Evolutionary conservation across 2,888 invertebrate genomes (phyloP).

Genomic region (Pecten maximus): DNA sequence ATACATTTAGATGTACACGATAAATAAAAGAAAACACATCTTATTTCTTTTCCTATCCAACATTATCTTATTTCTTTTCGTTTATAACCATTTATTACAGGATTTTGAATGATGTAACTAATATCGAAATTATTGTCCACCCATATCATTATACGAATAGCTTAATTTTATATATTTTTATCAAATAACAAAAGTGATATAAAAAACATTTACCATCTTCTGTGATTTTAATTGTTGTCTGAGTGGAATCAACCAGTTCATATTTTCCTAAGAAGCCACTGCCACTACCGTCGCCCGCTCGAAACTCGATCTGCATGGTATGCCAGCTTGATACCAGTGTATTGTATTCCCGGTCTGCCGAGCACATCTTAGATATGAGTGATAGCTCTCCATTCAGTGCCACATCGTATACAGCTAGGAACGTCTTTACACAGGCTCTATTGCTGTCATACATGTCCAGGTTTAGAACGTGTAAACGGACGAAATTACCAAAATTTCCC

Average conservation of each 20-base stretch:
- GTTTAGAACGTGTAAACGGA: slow-evolving; percentile 43
- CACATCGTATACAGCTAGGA: slow-evolving; percentile 50
- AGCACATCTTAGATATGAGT: slow-evolving; percentile 46
- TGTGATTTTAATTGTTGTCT: background rate
- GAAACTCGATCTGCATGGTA: slow-evolving; percentile 53
- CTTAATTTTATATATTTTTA: no score
- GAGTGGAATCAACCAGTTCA: slow-evolving; percentile 44
- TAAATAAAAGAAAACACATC: no score
- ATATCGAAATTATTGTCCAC: no score
- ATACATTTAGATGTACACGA: no score
- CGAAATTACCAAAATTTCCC: slow-evolving; percentile 50
- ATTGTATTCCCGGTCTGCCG: slow-evolving; percentile 43
- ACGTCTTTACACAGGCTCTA: slow-evolving; percentile 44
- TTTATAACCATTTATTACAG: no score
- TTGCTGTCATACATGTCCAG: slow-evolving; percentile 40
- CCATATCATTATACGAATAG: no score
- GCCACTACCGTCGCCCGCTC: slow-evolving; percentile 35
- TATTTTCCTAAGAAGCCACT: slow-evolving; percentile 56
- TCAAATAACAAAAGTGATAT: no score
- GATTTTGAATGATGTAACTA: no score
- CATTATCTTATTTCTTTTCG: no score
- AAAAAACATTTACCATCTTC: slow-evolving; percentile 38
- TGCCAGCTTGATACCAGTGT: slow-evolving; percentile 57
- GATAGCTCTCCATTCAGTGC: slow-evolving; percentile 33
- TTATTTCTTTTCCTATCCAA: no score